Conservation (phyloP, 2,113 vertebrate species). For the Myiozetetes cayanensis region DNA sequence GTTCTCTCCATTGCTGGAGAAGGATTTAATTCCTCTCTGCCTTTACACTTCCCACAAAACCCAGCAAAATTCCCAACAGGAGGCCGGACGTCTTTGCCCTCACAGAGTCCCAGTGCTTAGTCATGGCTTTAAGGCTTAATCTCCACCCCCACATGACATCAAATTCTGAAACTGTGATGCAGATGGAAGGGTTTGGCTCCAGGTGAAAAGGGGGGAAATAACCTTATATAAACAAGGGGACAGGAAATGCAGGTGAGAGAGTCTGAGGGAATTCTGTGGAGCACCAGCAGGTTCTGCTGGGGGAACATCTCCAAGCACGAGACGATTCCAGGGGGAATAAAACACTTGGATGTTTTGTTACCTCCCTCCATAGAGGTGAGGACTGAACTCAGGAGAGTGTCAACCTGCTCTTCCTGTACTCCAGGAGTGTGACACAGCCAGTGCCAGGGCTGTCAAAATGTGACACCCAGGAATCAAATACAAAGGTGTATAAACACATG, state of each 20-base stretch:
- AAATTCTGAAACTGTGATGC: neutral
- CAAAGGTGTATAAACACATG: neutral
- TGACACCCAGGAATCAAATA: neutral
- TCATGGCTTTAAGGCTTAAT: neutral
- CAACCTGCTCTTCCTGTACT: neutral
- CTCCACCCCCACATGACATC: conserved; percentile 40
- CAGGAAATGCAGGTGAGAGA: neutral
- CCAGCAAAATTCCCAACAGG: neutral
- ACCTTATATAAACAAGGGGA: neutral
- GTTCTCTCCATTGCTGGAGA: neutral
- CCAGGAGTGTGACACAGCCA: neutral
- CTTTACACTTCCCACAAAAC: neutral
- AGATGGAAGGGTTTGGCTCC: neutral
- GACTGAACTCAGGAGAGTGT: neutral
- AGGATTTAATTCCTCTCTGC: neutral
- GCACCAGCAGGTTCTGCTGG: neutral
- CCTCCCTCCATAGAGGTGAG: neutral
- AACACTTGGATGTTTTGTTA: neutral
- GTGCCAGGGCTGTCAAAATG: neutral
- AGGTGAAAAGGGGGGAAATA: neutral
- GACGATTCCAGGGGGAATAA: neutral
- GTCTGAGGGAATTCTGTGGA: neutral
- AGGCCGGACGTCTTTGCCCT: neutral
- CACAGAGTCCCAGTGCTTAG: neutral
- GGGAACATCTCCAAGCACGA: neutral